Evolutionary conservation across 1,140 invertebrate species (phyloP), one percentile per base, ranked within the genome.

Genomic region (Sipha flava): DNA sequence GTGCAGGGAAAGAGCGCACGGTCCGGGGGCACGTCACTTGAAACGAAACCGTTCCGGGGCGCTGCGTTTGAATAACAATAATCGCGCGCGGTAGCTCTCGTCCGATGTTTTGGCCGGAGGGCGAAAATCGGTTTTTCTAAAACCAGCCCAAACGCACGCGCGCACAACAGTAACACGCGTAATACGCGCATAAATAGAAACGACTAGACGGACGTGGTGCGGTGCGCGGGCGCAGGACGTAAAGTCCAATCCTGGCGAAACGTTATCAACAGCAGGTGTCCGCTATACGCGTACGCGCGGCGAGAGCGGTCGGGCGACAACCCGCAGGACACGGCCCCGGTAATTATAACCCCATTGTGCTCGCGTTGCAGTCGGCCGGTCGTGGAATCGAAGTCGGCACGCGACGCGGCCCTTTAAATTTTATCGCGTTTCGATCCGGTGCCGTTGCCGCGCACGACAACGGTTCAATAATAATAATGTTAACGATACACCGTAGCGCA

Each of bases 1-100:
- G 47, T 37, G 59, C 14, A 64, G 3, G 49, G 68, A 72, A 23
- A 34, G 45, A 37, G 66, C 40, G 66, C 52, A 21, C 23, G 34
- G 70, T 73, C 70, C 21, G n/a, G 70, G 70, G 70, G 47, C 18
- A 21, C 43, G 26, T 21, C 73, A 77, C 73, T 77, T 59, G 52
- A 77, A 77, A 77, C 73, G 73, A 77, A 77, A 77, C 73, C 73
- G 73, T 77, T 77, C 73, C 73, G 73, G 73, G 73, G 73, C 31
- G 73, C 73, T 59, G 73, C 52, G 16, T 77, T 77, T 59, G 73
- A 77, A 77, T 77, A 59, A 77, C n/a, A 64, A 64, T 64, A 10
- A 43, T 43, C 40, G 40, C 47, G 70, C 70, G 47, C 49, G 72
- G 49, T 40, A 12, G 72, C 72, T 26, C 37, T 40, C 23, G 49